Evolutionary conservation across 2,113 vertebrate genomes (phyloP).

Genomic region (Cardinalis cardinalis): DNA sequence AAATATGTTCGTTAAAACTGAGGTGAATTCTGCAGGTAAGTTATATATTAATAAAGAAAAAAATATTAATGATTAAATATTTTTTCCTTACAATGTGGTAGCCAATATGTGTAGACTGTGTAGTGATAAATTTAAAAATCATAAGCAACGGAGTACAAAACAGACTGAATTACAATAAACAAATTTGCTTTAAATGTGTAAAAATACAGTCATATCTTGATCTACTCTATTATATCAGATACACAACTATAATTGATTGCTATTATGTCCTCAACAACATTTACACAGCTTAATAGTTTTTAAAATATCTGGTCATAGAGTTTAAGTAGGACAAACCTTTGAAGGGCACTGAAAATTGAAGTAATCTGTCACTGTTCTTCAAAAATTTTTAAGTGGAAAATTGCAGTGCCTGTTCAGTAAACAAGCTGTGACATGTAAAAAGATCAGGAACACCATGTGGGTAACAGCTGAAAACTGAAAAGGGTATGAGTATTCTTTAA

Average conservation of each 20-base stretch:
- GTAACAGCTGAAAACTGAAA: conserved; percentile 16
- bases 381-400: not conserved
- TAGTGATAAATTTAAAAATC: not conserved
- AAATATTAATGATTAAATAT: not conserved
- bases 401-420: not conserved
- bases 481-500: conserved; percentile 13
- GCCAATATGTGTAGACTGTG: not conserved
- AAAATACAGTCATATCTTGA: not conserved
- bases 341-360: not conserved
- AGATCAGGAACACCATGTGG: not conserved
- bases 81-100: not conserved
- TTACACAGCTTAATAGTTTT: not conserved
- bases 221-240: not conserved
- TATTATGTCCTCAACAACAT: not conserved
- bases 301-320: not conserved
- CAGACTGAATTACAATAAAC: not conserved
- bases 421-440: not conserved
- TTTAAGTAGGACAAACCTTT: not conserved
- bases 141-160: not conserved
- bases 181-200: not conserved
- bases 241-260: not conserved
- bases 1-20: not conserved
- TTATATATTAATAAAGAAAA: not conserved
- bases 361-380: not conserved
- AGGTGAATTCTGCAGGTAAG: not conserved